phyloP scores from a whole-genome alignment of 2,888 invertebrate genomes.

The Drosophila eohydei region DNA sequence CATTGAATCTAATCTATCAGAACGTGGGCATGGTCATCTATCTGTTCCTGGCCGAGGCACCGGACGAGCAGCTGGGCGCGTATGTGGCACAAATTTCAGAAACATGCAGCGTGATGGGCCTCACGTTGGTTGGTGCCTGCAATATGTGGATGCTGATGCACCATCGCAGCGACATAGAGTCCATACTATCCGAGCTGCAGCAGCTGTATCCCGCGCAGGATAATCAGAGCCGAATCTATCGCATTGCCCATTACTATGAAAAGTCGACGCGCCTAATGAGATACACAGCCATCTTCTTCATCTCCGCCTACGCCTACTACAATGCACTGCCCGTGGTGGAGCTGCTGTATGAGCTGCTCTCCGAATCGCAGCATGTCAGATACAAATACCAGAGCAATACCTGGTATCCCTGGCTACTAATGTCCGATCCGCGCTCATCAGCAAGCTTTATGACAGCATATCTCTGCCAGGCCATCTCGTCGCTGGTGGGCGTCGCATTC shows the following conservation, averaged over 20 bases:
- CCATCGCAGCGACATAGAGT: constrained; percentile 56
- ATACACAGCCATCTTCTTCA: constrained; percentile 55
- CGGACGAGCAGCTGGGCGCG: constrained; percentile 9
- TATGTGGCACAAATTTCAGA: constrained; percentile 59
- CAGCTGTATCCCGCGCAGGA: constrained; percentile 6
- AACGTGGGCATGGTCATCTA: constrained; percentile 69
- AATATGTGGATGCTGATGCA: constrained; percentile 69
- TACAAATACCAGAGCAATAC: constrained; percentile 77
- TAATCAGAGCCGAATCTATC: constrained; percentile 28
- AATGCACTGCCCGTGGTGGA: constrained; percentile 70
- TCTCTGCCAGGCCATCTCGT: constrained; percentile 63
- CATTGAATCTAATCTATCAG: constrained; percentile 69
- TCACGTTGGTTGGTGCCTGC: constrained; percentile 59
- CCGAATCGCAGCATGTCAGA: constrained; percentile 36
- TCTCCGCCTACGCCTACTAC: constrained; percentile 63
- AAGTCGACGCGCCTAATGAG: constrained; percentile 64
- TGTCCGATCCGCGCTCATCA: constrained; percentile 35
- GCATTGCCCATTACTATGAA: constrained; percentile 54
- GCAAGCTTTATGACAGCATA: constrained; percentile 55
- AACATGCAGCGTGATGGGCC: constrained; percentile 66
- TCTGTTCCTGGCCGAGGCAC: constrained; percentile 36
- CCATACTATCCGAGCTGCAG: constrained; percentile 53
- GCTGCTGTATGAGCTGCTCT: constrained; percentile 57
- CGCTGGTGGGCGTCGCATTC: constrained; percentile 61
- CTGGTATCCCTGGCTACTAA: constrained; percentile 82